Evolutionary conservation across 1,140 invertebrate genomes (phyloP).

Genomic region (Philaenus spumarius): DNA sequence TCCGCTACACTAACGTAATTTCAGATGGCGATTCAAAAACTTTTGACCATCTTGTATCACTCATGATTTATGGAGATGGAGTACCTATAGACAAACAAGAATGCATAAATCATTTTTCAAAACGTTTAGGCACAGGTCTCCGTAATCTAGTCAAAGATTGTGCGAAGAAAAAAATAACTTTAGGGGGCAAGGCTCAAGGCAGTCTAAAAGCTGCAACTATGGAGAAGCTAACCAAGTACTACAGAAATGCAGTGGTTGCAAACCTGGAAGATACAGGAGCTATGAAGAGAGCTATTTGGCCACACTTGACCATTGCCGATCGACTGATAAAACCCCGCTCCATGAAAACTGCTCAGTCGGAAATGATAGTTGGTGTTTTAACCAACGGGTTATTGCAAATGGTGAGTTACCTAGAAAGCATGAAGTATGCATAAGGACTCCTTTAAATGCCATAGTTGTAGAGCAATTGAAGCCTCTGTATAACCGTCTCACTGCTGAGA

Average conservation of each 20-base stretch:
- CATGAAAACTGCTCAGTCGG: slow-evolving; percentile 18
- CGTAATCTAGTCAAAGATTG: slow-evolving; percentile 17
- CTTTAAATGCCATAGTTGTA: background rate
- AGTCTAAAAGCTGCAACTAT: slow-evolving; percentile 14
- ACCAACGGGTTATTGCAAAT: slow-evolving; percentile 7
- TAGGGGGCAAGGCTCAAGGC: slow-evolving; percentile 16
- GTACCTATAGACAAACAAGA: slow-evolving; percentile 28
- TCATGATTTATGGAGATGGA: slow-evolving; percentile 26
- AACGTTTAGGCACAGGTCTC: slow-evolving; percentile 27
- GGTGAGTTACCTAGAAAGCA: background rate
- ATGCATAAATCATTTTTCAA: slow-evolving; percentile 32
- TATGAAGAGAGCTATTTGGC: slow-evolving; percentile 20
- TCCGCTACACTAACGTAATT: slow-evolving; percentile 29
- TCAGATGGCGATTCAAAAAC: slow-evolving; percentile 32
- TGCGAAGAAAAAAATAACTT: slow-evolving; percentile 11
- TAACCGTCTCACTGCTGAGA: background rate
- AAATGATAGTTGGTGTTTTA: slow-evolving; percentile 20
- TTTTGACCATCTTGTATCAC: slow-evolving; percentile 19
- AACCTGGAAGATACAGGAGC: slow-evolving; percentile 3
- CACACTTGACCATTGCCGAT: slow-evolving; percentile 18
- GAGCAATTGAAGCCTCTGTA: background rate
- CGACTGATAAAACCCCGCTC: slow-evolving; percentile 21
- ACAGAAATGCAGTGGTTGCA: background rate
- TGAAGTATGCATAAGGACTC: background rate
- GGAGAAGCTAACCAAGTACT: slow-evolving; percentile 10